Evolutionary conservation across 2,888 invertebrate genomes (phyloP), one percentile per base, ranked within the genome.

Genomic region (Sericinus montela): DNA sequence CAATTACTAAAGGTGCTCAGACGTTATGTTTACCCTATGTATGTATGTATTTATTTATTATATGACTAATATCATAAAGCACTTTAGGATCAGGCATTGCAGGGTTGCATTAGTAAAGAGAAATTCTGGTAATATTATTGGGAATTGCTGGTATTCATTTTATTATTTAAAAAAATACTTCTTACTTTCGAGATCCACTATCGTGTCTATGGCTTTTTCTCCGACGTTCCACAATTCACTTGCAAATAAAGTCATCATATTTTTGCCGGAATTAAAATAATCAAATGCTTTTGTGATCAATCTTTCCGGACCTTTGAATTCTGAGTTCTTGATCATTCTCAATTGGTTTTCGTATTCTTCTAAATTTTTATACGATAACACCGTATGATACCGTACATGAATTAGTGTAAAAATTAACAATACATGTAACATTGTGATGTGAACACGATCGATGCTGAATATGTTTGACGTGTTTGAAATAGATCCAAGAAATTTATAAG

Each of bases 221-320:
- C 86, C 86, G 3, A 81, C 60, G 32, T 83, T 79, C 86, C 85
- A 86, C 9, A 86, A 54, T 41, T 85, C 84, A 29, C 75, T 63
- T 0, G 85, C 86, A 1, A 86, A 60, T 28, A 85, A 58, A 50
- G 71, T 77, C 84, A 86, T 83, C 5, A 86, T 56, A 0, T 83
- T 82, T 56, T 65, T 74, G 45, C 85, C 83, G 0, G 84, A 84
- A 54, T 84, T 48, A n/a, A 48, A 15, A 16, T 44, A 39, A 14
- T 43, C 42, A n/a, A 48, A 44, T 25, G 48, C 48, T 43, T 48
- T 48, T 0, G 48, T 43, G 5, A 48, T 16, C 2, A 48, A 38
- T 4, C 30, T 48, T 19, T 44, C 48, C 11, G 48, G 25, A 2
- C 32, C 3, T 3, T 43, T 43, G 11, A 39, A 48, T 32, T 48